Base-by-base conservation (phyloP, 2,797 vertebrate genomes). In the Helicolenus hilgendorfi region DNA sequence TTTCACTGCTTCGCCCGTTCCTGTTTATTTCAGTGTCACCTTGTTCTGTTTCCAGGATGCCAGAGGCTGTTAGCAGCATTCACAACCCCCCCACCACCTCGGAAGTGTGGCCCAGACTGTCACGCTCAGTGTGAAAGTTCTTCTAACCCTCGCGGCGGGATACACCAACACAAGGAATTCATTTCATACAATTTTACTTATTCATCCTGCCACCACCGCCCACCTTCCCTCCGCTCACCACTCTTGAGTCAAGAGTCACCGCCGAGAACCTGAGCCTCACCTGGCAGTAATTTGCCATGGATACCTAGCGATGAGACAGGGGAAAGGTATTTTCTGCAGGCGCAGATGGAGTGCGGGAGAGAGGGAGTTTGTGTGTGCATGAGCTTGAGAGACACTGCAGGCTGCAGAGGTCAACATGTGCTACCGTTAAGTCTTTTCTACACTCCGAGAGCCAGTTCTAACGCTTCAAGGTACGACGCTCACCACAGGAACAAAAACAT, bases 171-270 rank as follows among this genome's bases (percentile, higher is more conserved):
- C 45, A 77, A 31, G 64, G 38, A 83, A 83, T 92, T 91, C 18
- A 91, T 91, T 92, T 92, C 78, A 91, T 64, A 69, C 53, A 49
- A 60, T 64, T 88, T 89, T 60, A 84, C 72, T 75, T 78, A 79
- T 88, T 86, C 55, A 90, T 83, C 86, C 29, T 55, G 73, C 65
- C 35, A 64, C 26, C 38, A 35, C 24, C 41, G 20, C 36, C 22
- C 41, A 45, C 15, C 36, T n/a, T 38, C 26, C 65, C 49, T 33
- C 11, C 18, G 49, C 62, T 71, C 75, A 22, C 69, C 27, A 24
- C n/a, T 27, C 38, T 2, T 8, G 35, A 33, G 65, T 64, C 13
- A 24, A 58, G 68, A 77, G 45, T 35, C 65, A 64, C 20, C 31
- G 55, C 78, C 63, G 60, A 71, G 24, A 75, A 33, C n/a, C n/a